phyloP scores from a whole-genome alignment of 1,140 invertebrate genomes.

The Ceratosolen solmsi region DNA sequence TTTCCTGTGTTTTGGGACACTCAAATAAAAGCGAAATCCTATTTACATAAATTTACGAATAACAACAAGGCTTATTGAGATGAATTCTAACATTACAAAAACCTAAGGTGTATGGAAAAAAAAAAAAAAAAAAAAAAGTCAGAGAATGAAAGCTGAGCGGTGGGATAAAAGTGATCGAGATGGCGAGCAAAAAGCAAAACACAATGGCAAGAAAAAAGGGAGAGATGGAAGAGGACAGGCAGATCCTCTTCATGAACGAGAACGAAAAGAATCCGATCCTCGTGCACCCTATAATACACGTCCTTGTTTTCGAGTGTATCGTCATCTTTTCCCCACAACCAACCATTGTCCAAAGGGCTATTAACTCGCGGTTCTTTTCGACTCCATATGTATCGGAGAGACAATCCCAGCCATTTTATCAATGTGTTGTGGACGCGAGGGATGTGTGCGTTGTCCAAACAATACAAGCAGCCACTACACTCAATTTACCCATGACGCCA shows the following conservation, averaged over 20 bases:
- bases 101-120: too few species aligned
- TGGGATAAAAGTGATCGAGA: background rate
- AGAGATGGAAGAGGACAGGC: background rate
- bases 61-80: background rate
- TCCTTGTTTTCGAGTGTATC: background rate
- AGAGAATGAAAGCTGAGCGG: background rate
- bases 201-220: too few species aligned
- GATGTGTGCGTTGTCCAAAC: too few species aligned
- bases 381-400: background rate
- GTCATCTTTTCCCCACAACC: background rate
- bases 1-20: background rate
- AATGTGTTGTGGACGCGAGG: too few species aligned
- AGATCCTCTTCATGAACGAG: background rate
- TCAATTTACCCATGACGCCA: too few species aligned
- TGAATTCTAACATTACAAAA: background rate
- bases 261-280: slow-evolving; percentile 19
- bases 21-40: background rate
- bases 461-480: too few species aligned
- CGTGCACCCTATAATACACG: background rate
- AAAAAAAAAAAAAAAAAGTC: too few species aligned
- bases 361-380: slow-evolving; percentile 9
- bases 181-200: background rate
- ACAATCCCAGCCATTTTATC: too few species aligned
- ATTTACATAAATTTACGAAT: background rate
- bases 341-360: slow-evolving; percentile 26